Evolutionary conservation across 1,140 invertebrate genomes (phyloP).

Genomic region (Trigoniulus corallinus): DNA sequence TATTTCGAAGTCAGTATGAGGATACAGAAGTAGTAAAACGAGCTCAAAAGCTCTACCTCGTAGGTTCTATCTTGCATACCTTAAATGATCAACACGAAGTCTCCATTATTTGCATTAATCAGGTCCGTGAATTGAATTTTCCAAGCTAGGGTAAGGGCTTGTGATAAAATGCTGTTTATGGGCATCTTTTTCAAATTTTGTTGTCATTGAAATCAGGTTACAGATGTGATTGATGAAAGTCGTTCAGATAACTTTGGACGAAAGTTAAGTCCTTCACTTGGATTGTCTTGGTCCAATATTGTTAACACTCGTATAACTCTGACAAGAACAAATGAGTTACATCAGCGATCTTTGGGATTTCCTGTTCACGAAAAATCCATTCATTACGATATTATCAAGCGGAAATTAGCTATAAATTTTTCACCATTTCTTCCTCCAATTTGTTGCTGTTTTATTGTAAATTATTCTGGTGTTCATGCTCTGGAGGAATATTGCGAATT

Average conservation of each 20-base stretch:
- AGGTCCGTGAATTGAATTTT: background rate
- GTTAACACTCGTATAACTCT: background rate
- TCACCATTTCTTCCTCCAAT: no score
- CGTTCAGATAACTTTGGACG: background rate
- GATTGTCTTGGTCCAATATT: background rate
- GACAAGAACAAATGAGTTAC: background rate
- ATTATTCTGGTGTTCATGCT: no score
- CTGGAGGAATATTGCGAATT: no score
- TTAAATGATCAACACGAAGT: background rate
- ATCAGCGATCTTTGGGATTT: background rate
- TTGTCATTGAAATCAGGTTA: no score
- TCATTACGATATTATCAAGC: background rate
- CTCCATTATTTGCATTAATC: background rate
- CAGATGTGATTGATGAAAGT: no score
- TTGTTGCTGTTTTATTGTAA: no score
- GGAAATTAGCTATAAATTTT: background rate
- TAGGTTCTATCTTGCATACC: background rate
- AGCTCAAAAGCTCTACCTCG: background rate
- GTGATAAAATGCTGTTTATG: background rate
- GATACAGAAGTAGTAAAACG: background rate
- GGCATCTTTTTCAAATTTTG: no score
- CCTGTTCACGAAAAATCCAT: background rate
- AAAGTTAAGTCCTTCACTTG: background rate
- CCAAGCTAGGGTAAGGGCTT: background rate
- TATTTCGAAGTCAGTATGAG: slow-evolving; percentile 45